Base-by-base conservation (phyloP, 2,888 invertebrate genomes). In the Polyploca ridens region DNA sequence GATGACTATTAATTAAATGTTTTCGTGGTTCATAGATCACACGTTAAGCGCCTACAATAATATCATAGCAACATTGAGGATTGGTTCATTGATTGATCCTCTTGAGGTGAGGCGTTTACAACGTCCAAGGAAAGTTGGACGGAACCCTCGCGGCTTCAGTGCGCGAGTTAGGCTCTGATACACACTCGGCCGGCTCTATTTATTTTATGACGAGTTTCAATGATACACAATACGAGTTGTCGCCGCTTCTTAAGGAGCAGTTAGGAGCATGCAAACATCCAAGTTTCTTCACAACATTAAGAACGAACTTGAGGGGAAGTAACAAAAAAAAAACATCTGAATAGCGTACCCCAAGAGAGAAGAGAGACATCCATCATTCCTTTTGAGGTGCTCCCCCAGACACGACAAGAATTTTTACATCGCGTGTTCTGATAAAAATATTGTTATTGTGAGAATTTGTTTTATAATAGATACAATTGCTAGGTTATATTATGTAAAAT, bases 321-420 rank as follows among this genome's bases (percentile, higher is more conserved):
- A 54, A 54, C 54, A 54, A 63, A 38, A 57, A 41, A 62, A 61
- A 62, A 64, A 41, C 44, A 46, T 58, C 57, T 27, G 35, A 61
- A 62, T 58, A 63, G 60, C 64, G 63, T 59, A 33, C 58, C 33
- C 54, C 62, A 5, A 33, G 61, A 41, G 27, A 41, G 27, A 41
- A 13, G 41, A 41, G 35, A 57, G 64, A 64, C 67, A 72, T 72
- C 64, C 64, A 70, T 70, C 70, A 69, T 69, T 64, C 65, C 49
- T 67, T 67, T 65, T 64, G 64, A 44, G 65, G 63, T 59, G 49
- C 61, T 4, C 60, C 13, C 59, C 63, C 13, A 38, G 19, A 33
- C 58, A 54, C 60, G 27, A 38, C 58, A 35, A 46, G 61, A 33
- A 44, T 8, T 58, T 64, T 66, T 60, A 41, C 68, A 65, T 62